A percentile compares a stretch with the other conserved stretches of the same genome.
These are phyloP conservation scores for Aviceda subcristata DNA, from an alignment of 2,113 vertebrate genomes.

Conservation along the genomic window DNA sequence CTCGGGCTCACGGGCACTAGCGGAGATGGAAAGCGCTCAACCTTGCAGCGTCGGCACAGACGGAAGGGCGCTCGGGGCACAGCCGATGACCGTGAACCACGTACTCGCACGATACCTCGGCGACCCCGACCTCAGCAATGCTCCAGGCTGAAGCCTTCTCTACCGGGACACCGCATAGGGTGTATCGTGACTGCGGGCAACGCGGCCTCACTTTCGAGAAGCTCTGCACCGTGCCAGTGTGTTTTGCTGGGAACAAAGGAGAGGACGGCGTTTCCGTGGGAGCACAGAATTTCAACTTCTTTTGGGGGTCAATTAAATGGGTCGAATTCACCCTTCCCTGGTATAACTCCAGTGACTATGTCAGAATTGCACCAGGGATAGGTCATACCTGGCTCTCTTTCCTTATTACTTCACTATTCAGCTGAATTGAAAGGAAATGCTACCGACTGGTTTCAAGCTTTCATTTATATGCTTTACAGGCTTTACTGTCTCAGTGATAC, in stretches of 20 bases:
- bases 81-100: rapidly evolving
- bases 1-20: neutral
- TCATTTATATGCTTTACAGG: neutral
- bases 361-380: constrained; percentile 8
- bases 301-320: neutral
- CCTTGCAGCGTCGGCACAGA: rapidly evolving
- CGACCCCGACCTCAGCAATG: neutral
- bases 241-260: neutral
- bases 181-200: rapidly evolving
- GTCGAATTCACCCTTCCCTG: neutral
- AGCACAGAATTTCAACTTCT: neutral
- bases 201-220: rapidly evolving
- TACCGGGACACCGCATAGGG: rapidly evolving
- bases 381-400: neutral
- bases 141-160: neutral
- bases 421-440: neutral
- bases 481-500: neutral
- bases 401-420: neutral
- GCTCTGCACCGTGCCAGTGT: neutral
- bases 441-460: neutral
- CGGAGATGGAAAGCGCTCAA: neutral
- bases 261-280: neutral
- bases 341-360: neutral
- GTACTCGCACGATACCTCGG: rapidly evolving
- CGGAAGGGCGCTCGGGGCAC: neutral